phyloP scores from a whole-genome alignment of 1,140 invertebrate genomes.

The Drosophila ogumai region DNA sequence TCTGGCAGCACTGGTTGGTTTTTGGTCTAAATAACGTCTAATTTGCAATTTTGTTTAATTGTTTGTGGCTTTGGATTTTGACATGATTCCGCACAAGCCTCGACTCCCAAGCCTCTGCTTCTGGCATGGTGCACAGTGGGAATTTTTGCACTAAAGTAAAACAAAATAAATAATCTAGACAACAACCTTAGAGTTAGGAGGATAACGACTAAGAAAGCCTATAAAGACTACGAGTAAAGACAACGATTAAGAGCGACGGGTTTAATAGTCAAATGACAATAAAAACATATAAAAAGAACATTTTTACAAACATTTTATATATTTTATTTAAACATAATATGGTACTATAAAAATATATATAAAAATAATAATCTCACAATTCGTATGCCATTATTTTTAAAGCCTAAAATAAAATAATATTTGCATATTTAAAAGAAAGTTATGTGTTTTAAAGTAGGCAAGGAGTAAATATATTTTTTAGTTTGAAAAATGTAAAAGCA shows the following conservation, averaged over 20 bases:
- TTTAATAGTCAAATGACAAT: too few relatives aligned
- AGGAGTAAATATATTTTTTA: too few relatives aligned
- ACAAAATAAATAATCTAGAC: background rate
- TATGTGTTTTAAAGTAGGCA: too few relatives aligned
- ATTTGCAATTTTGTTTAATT: conserved; percentile 84
- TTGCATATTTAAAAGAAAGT: too few relatives aligned
- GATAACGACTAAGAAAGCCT: background rate
- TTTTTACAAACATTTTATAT: too few relatives aligned
- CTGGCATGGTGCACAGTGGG: background rate
- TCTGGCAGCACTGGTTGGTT: conserved; percentile 51
- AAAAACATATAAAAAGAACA: too few relatives aligned
- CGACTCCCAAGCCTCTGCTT: background rate
- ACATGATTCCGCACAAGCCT: conserved; percentile 62
- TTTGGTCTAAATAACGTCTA: conserved; percentile 79
- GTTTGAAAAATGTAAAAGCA: too few relatives aligned
- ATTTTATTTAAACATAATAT: too few relatives aligned
- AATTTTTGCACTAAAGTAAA: background rate
- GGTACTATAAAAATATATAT: too few relatives aligned
- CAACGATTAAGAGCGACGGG: background rate
- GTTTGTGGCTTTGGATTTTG: conserved; percentile 80
- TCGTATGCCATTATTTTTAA: too few relatives aligned
- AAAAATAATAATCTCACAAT: too few relatives aligned
- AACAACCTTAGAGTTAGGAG: background rate
- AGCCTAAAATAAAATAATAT: too few relatives aligned
- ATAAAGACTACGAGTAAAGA: background rate